Base-by-base conservation (phyloP, 2,888 invertebrate genomes). In the Pimpla rufipes region DNA sequence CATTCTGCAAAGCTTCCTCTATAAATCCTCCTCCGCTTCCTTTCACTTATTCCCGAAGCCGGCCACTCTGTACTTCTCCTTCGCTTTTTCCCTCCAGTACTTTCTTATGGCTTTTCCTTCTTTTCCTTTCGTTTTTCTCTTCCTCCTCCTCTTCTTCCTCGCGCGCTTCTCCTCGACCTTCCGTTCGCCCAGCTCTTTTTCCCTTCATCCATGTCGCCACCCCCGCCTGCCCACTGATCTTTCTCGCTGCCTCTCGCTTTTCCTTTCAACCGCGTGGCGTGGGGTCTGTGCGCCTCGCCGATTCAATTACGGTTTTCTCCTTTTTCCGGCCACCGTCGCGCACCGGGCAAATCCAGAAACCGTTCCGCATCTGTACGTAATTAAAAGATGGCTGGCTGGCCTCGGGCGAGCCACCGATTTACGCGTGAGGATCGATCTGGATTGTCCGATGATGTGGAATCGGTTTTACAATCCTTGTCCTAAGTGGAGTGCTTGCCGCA, bases 21-120 rank as follows among this genome's bases (percentile, higher is more conserved):
- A 74, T 74, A 74, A 74, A 74, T 62, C 74, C 74, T 74, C 74
- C 62, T 62, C n/a, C 35, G 74, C 74, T 62, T 47, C 74, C 74
- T 50, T 74, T 74, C 74, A 74, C 62, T 74, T 74, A 74, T 74
- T 62, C 21, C 47, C 74, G 62, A 74, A 62, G 59, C 74, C 35
- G 50, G 70, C 70, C 35, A 55, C 50, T 62, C 59, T 45, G 45
- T 73, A 11, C 47, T 29, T 47, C 45, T 23, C 45, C 47, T 37
- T 50, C 47, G 18, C 62, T 62, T 55, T 70, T 70, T 21, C 21
- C 52, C 23, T 55, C 18, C 37, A 37, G 16, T 70, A 70, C 50
- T 62, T 50, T 73, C 62, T 47, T 74, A n/a, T n/a, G 74, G 74
- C 59, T 73, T 59, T 55, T 40, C 50, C 35, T 29, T 73, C 23